Evolutionary conservation across 1,140 invertebrate genomes (phyloP).

Genomic region (Musca domestica): DNA sequence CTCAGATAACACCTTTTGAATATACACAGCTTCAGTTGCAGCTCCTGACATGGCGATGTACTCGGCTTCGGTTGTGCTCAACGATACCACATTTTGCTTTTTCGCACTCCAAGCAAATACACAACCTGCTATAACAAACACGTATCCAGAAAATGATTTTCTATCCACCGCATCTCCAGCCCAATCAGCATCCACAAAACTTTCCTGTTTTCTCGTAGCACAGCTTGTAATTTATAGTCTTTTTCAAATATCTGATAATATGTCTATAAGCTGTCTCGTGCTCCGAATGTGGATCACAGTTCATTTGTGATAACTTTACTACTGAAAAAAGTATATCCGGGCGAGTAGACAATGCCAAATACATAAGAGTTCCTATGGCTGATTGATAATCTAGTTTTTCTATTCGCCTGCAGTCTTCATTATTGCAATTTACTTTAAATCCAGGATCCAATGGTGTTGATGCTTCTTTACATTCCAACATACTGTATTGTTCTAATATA

Average conservation of each 20-base stretch:
- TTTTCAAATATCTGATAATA: conserved; percentile 51
- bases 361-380: conserved; percentile 18
- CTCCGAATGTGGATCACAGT: conserved; percentile 11
- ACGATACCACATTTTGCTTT: conserved; percentile 41
- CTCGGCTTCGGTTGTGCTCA: neutral
- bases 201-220: conserved; percentile 24
- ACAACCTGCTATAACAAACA: conserved; percentile 34
- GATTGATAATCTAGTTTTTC: conserved; percentile 13
- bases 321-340: conserved; percentile 25
- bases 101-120: conserved; percentile 51
- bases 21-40: conserved; percentile 35
- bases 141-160: conserved; percentile 41
- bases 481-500: neutral
- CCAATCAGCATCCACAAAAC: conserved; percentile 44
- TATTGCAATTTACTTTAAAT: conserved; percentile 5
- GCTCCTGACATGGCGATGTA: conserved; percentile 31
- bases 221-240: conserved; percentile 31
- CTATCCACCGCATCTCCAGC: conserved; percentile 40
- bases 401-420: conserved; percentile 3
- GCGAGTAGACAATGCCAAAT: conserved; percentile 16
- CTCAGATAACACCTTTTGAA: conserved; percentile 16
- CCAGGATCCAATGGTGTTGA: conserved; percentile 1
- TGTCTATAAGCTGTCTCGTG: conserved; percentile 31
- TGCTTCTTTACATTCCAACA: conserved; percentile 11
- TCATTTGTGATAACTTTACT: conserved; percentile 1